A percentile compares a stretch with the other conserved stretches of the same genome.
Evolutionary conservation across 2,113 vertebrate genomes (phyloP).

Genomic region (Ovis canadensis): DNA sequence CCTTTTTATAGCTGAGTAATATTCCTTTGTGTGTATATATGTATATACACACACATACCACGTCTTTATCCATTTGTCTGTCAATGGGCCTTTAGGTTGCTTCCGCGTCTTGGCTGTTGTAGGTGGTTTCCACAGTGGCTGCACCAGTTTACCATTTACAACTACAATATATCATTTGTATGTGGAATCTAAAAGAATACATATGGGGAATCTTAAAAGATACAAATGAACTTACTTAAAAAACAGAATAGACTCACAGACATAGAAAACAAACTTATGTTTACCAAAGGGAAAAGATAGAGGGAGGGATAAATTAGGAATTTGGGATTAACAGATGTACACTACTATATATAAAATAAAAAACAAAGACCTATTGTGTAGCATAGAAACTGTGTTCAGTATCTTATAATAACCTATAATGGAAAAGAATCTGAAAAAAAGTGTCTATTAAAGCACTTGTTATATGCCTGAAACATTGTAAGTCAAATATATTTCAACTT

Average conservation of each 20-base stretch:
- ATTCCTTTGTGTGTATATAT: neutral
- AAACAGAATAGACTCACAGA: neutral
- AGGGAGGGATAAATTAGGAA: neutral
- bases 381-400: neutral
- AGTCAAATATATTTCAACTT: neutral
- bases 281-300: neutral
- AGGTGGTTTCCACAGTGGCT: neutral
- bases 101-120: neutral
- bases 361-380: neutral
- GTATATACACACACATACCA: neutral
- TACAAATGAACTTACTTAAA: neutral
- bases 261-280: neutral
- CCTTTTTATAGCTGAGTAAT: neutral
- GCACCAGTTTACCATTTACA: neutral
- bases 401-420: neutral
- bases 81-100: neutral
- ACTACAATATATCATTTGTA: neutral
- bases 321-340: neutral
- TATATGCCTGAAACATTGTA: neutral
- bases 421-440: neutral
- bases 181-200: neutral
- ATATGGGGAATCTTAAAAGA: neutral
- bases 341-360: neutral
- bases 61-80: neutral
- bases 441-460: neutral